Evolutionary conservation across 2,113 vertebrate species (phyloP).

Genomic region (Plecotus auritus): DNA sequence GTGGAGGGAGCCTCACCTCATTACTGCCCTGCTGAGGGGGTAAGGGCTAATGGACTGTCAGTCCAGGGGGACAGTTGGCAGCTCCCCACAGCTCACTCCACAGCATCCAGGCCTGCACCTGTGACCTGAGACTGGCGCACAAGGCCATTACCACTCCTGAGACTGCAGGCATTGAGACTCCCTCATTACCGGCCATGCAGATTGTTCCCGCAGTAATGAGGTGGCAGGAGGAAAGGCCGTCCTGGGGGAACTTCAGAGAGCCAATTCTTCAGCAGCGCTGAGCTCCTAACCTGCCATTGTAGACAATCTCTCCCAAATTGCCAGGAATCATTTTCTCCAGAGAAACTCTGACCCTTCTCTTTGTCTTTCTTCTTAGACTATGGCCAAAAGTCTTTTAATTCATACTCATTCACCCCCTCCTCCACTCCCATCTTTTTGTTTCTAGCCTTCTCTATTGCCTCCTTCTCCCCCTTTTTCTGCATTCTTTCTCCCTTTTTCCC

Average conservation of each 20-base stretch:
- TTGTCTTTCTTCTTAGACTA: slow-evolving; percentile 22
- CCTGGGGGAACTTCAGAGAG: slow-evolving; percentile 38
- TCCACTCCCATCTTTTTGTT: not conserved
- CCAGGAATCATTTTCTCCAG: slow-evolving; percentile 46
- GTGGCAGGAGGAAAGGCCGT: slow-evolving; percentile 39
- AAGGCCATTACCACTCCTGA: slow-evolving; percentile 41
- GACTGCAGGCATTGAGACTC: slow-evolving; percentile 9
- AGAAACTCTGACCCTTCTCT: slow-evolving; percentile 42
- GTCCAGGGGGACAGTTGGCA: slow-evolving; percentile 24
- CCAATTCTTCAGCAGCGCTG: not conserved
- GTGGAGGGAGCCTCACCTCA: not conserved
- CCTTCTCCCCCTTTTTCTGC: not conserved
- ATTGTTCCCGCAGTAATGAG: slow-evolving; percentile 67
- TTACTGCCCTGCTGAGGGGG: slow-evolving; percentile 1
- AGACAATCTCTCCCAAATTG: slow-evolving; percentile 56
- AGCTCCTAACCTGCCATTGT: slow-evolving; percentile 50
- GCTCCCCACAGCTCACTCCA: not conserved
- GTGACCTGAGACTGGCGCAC: not conserved
- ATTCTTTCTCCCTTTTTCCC: not conserved
- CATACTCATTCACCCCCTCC: not conserved
- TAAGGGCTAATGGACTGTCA: slow-evolving; percentile 53
- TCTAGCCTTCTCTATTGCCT: not conserved
- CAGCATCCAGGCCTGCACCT: slow-evolving; percentile 36
- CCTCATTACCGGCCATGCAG: slow-evolving; percentile 71
- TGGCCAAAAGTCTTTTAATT: not conserved